Percentiles rank a stretch among this genome's conserved stretches.
phyloP scores from a whole-genome alignment of 2,113 vertebrate genomes.

The Tonatia bakeri region DNA sequence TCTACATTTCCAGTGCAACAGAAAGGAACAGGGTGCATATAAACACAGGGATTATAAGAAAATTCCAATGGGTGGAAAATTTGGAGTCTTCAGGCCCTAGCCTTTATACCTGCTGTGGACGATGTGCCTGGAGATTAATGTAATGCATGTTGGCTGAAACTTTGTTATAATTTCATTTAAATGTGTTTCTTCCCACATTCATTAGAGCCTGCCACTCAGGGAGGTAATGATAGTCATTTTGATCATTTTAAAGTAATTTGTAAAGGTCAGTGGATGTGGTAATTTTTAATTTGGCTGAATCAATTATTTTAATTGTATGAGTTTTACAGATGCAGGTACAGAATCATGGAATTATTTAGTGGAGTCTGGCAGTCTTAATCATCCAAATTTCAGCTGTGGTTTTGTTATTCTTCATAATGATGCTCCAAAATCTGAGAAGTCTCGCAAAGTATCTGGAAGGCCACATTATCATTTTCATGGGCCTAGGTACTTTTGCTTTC shows the following conservation, averaged over 20 bases:
- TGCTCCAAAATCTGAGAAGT: neutral
- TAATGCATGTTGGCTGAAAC: neutral
- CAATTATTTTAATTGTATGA: conserved; percentile 3
- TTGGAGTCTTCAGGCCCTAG: neutral
- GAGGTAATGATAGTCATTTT: conserved; percentile 31
- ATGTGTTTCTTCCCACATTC: neutral
- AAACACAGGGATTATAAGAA: neutral
- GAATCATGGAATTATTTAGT: neutral
- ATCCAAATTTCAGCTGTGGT: neutral
- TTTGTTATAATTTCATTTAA: conserved; percentile 8
- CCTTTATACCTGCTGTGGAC: neutral
- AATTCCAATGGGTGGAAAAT: neutral
- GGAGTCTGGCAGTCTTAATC: neutral
- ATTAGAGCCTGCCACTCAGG: conserved; percentile 34
- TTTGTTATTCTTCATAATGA: conserved; percentile 23
- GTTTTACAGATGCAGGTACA: neutral
- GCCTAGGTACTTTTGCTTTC: neutral
- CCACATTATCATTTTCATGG: neutral
- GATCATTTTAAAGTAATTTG: conserved; percentile 11
- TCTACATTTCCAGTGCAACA: neutral
- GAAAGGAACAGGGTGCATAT: neutral
- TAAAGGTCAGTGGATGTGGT: neutral
- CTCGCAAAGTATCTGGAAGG: neutral
- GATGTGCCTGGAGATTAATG: neutral
- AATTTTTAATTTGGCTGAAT: neutral